Conservation (phyloP, 2,888 invertebrate species). For the Netelia virgata region DNA sequence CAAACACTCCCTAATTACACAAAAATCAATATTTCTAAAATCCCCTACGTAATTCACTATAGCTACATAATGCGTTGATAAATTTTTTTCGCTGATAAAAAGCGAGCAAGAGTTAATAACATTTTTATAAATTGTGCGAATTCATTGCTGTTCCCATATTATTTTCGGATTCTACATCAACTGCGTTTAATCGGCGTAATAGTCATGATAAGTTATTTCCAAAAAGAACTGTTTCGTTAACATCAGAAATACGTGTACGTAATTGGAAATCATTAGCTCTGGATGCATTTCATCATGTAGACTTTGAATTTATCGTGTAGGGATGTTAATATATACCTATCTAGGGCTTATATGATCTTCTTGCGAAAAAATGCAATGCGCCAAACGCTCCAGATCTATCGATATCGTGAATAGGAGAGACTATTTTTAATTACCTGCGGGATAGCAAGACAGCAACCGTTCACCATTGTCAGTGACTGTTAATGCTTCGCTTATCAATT, state of each 20-base stretch:
- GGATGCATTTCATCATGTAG: slow-evolving; percentile 11
- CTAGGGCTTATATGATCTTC: background rate
- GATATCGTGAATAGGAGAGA: background rate
- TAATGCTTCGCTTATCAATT: background rate
- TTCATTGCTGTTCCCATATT: no score
- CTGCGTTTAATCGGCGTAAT: slow-evolving; percentile 22
- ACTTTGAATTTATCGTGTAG: background rate
- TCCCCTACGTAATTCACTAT: no score
- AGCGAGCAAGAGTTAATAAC: slow-evolving; percentile 25
- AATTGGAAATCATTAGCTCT: slow-evolving; percentile 35
- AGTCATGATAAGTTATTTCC: slow-evolving; percentile 13
- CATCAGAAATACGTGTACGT: slow-evolving; percentile 21
- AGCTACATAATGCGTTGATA: no score
- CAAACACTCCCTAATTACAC: no score
- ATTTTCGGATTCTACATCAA: background rate
- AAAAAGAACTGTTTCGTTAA: slow-evolving; percentile 34
- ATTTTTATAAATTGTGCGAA: slow-evolving; percentile 30
- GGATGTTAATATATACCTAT: background rate
- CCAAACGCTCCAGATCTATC: background rate
- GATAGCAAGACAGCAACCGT: background rate
- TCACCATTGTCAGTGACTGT: background rate
- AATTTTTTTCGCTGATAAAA: background rate
- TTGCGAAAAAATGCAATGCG: background rate
- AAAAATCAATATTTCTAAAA: no score
- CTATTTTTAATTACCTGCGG: background rate